Conservation (phyloP, 2,888 invertebrate species). For the Taphrorychus bicolor region DNA sequence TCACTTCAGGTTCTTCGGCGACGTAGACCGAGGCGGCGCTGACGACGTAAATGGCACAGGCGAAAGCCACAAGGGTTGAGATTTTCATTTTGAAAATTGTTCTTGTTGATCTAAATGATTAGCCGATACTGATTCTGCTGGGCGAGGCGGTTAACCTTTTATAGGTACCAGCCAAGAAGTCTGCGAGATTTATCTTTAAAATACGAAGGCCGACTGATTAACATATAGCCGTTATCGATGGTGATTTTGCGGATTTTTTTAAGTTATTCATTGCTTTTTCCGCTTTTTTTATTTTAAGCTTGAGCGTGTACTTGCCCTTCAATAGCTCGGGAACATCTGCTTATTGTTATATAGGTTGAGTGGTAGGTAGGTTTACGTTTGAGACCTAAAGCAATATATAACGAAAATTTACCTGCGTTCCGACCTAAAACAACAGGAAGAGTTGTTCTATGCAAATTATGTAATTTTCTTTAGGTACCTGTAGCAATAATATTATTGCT, state of each 20-base stretch:
- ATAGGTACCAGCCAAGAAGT: slow-evolving; percentile 31
- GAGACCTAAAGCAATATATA: background rate
- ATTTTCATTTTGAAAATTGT: slow-evolving; percentile 39
- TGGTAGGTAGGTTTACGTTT: too few species aligned
- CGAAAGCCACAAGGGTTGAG: slow-evolving; percentile 28
- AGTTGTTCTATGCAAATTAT: too few species aligned
- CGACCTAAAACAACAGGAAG: too few species aligned
- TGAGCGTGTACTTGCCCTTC: too few species aligned
- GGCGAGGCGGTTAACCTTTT: slow-evolving; percentile 33
- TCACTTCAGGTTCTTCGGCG: slow-evolving; percentile 12
- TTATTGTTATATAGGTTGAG: too few species aligned
- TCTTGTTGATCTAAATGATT: slow-evolving; percentile 11
- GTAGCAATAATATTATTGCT: too few species aligned
- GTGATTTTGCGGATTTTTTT: background rate
- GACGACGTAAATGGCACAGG: slow-evolving; percentile 34
- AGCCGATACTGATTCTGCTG: slow-evolving; percentile 27
- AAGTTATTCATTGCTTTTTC: background rate
- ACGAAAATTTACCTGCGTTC: background rate
- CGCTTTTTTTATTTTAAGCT: too few species aligned
- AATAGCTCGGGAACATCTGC: too few species aligned
- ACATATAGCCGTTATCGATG: slow-evolving; percentile 19
- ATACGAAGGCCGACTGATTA: slow-evolving; percentile 35
- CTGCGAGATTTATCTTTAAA: slow-evolving; percentile 26
- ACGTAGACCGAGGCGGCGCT: slow-evolving; percentile 34
- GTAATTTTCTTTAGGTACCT: too few species aligned